phyloP scores from a whole-genome alignment of 2,113 vertebrate genomes.

The Archocentrus centrarchus region DNA sequence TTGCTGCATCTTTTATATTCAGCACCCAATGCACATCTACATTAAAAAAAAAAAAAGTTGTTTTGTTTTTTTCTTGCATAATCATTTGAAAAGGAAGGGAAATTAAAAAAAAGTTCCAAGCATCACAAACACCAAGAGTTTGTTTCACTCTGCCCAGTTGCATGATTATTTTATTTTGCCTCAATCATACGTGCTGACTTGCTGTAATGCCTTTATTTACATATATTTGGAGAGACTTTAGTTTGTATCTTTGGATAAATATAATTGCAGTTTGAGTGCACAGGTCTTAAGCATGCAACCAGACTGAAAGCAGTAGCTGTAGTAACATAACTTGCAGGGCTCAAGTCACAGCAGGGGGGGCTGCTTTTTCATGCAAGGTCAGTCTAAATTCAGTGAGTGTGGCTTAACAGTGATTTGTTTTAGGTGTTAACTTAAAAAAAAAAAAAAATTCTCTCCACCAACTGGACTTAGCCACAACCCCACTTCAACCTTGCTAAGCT shows the following conservation, averaged over 20 bases:
- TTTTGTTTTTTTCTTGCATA: background rate
- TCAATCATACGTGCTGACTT: background rate
- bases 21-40: background rate
- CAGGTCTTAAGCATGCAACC: background rate
- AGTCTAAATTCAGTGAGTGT: background rate
- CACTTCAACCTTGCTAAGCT: background rate
- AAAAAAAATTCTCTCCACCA: background rate
- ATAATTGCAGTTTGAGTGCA: background rate
- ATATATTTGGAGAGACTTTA: background rate
- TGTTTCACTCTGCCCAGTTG: too few species aligned
- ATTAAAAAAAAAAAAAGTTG: background rate
- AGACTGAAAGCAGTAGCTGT: background rate
- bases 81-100: background rate
- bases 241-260: background rate
- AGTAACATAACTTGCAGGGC: background rate
- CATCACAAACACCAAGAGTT: too few species aligned
- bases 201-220: background rate
- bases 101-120: too few species aligned
- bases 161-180: background rate
- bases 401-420: background rate
- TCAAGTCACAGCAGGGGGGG: background rate
- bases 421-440: background rate
- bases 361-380: background rate
- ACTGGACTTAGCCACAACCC: background rate
- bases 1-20: background rate